Evolutionary conservation across 2,888 invertebrate genomes (phyloP).

Genomic region (Seira musarum): DNA sequence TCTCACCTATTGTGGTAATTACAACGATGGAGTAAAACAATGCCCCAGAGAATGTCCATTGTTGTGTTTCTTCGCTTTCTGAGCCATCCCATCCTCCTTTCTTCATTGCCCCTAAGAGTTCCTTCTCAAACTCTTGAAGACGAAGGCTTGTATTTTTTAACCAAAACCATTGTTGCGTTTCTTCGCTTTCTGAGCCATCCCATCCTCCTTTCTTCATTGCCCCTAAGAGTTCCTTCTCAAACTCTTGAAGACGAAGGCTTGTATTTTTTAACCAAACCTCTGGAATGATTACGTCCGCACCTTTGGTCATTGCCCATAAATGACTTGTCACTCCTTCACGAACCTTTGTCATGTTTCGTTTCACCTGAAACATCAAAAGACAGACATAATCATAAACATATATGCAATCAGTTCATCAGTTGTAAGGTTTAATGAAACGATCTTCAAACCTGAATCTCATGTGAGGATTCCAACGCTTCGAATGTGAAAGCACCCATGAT

Average conservation of each 20-base stretch:
- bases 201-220: not conserved
- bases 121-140: slow-evolving; percentile 80
- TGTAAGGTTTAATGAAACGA: too few species aligned
- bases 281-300: slow-evolving; percentile 78
- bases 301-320: slow-evolving; percentile 83
- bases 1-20: slow-evolving; percentile 69
- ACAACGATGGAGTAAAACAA: slow-evolving; percentile 96
- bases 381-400: too few species aligned
- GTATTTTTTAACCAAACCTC: slow-evolving; percentile 86
- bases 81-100: slow-evolving; percentile 78
- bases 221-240: not conserved
- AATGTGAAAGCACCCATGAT: slow-evolving; percentile 91
- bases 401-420: too few species aligned
- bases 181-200: slow-evolving; percentile 10
- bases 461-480: slow-evolving; percentile 66
- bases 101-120: slow-evolving; percentile 87
- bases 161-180: slow-evolving; percentile 10
- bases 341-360: slow-evolving; percentile 81
- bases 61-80: slow-evolving; percentile 75
- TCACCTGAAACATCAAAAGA: slow-evolving; percentile 77
- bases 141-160: too few species aligned
- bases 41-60: slow-evolving; percentile 92
- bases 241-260: slow-evolving; percentile 73
- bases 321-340: slow-evolving; percentile 83
- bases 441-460: slow-evolving; percentile 54